Evolutionary conservation across 2,113 vertebrate genomes (phyloP).

Genomic region (Stictonetta naevosa): DNA sequence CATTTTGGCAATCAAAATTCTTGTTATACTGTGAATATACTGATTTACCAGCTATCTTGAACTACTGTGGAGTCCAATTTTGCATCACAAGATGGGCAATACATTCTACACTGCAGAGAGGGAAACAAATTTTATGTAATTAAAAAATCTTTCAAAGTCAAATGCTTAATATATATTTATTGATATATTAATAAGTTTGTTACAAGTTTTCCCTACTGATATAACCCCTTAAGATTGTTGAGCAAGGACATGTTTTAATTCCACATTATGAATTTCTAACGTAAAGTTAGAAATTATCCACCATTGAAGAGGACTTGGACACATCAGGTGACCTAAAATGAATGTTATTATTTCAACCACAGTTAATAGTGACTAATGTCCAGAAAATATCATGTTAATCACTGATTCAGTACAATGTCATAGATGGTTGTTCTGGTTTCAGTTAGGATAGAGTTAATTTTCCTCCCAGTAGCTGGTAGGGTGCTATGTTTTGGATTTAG

Average conservation of each 20-base stretch:
- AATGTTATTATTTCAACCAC: background rate
- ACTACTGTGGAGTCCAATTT: background rate
- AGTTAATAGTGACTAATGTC: background rate
- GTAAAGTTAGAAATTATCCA: background rate
- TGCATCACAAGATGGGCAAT: background rate
- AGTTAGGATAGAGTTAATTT: no score
- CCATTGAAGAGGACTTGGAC: background rate
- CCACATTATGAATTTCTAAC: background rate
- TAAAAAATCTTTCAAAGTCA: background rate
- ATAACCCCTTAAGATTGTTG: background rate
- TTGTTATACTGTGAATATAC: background rate
- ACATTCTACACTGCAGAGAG: background rate
- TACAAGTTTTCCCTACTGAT: background rate
- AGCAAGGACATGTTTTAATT: background rate
- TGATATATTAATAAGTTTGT: background rate
- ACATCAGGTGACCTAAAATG: background rate
- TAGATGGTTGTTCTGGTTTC: no score
- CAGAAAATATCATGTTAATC: background rate
- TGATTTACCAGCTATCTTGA: background rate
- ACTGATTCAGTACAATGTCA: background rate
- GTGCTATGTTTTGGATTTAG: no score
- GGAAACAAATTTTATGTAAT: background rate
- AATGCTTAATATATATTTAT: background rate
- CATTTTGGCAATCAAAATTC: background rate
- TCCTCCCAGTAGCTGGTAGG: no score